Conservation (phyloP, 2,797 vertebrate genomes). For the Enteromius argenteus region DNA sequence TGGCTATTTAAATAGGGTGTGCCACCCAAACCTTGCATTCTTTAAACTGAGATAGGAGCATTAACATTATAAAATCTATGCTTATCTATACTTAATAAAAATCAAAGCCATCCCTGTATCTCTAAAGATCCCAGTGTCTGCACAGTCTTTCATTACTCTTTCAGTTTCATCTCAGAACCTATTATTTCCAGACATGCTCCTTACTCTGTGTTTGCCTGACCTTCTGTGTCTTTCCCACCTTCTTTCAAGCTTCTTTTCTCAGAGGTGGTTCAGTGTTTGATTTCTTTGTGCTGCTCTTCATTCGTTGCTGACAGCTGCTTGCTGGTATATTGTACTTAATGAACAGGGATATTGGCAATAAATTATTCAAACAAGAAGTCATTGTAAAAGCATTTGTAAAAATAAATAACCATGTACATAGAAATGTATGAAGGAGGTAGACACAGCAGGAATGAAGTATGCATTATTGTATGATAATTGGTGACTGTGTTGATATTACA, state of each 20-base stretch:
- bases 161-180: slow-evolving; percentile 21
- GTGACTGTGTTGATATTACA: background rate
- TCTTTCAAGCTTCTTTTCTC: background rate
- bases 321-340: background rate
- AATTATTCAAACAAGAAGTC: background rate
- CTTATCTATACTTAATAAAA: background rate
- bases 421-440: background rate
- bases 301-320: background rate
- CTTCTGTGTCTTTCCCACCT: slow-evolving; percentile 17
- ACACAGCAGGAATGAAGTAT: background rate
- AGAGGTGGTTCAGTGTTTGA: slow-evolving; percentile 3
- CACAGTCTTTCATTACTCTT: slow-evolving; percentile 17
- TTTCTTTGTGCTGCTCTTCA: slow-evolving; percentile 7
- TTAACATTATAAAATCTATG: background rate
- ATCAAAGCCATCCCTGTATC: slow-evolving; percentile 9
- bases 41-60: background rate
- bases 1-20: background rate
- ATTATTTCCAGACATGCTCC: slow-evolving; percentile 33
- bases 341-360: background rate
- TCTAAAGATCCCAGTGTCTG: background rate
- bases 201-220: slow-evolving; percentile 3
- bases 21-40: background rate
- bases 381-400: background rate
- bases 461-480: background rate
- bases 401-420: background rate